Base-by-base conservation (phyloP, 1,140 invertebrate genomes). In the Pseudomyrmex concolor region DNA sequence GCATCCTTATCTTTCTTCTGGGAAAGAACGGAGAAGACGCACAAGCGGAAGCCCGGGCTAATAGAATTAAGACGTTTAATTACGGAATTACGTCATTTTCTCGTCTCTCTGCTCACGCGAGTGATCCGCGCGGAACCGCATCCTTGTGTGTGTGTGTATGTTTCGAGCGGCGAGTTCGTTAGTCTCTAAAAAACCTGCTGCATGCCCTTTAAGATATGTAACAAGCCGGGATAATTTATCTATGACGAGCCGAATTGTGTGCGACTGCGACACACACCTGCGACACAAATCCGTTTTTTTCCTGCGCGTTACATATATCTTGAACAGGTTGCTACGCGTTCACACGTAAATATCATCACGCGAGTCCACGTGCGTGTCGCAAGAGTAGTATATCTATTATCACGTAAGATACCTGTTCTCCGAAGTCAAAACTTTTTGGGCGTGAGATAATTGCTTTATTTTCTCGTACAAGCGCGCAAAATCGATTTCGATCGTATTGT, bases 381-480 rank as follows among this genome's bases (percentile, higher is more conserved):
- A 66, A 70, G 17, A 70, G 48, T 15, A 25, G 80, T 45, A 57
- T 66, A 62, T 7, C 43, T 10, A 63, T 83, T 76, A 77, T 85
- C 83, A 55, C 43, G 60, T 54, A 90, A 90, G 90, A 83, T 91
- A 91, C 91, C 87, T 89, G 92, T 89, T 89, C 59, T 60, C 68
- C 88, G 91, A 92, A 92, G 91, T 93, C 93, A 93, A 92, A 94
- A 93, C 70, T 76, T 91, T 90, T 91, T 90, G 91, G 91, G 91
- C 93, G 93, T 94, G 93, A 91, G 93, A 94, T 84, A 89, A 83
- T 59, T 66, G 62, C 12, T 70, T 25, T 43, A 48, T 78, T 78
- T 7, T 34, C 0, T 19, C 19, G 9, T 9, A 19, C 43, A 17
- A 25, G 57, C 12, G 17, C 17, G 8, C 5, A 17, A 5, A 5